Evolutionary conservation across 2,797 vertebrate species (phyloP).

Genomic region (Peromyscus attwateri): DNA sequence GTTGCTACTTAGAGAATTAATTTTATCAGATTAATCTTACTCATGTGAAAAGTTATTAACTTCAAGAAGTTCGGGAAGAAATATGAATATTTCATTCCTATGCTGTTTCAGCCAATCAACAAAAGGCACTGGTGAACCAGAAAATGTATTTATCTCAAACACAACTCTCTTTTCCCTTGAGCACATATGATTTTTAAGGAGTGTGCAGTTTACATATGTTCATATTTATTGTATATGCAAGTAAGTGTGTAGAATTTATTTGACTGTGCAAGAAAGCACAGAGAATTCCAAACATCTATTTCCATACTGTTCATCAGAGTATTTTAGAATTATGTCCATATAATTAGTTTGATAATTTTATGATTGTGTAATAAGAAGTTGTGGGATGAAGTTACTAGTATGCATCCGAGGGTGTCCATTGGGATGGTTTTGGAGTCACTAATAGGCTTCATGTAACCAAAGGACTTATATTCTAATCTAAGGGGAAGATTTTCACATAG

Average conservation of each 20-base stretch:
- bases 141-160: slow-evolving; percentile 15
- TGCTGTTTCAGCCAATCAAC: not conserved
- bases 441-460: not conserved
- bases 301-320: not conserved
- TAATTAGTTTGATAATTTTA: not conserved
- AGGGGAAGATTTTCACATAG: not conserved
- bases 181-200: not conserved
- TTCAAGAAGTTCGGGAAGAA: slow-evolving; percentile 38
- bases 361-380: not conserved
- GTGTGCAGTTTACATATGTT: not conserved
- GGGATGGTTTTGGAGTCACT: not conserved
- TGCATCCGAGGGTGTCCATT: not conserved
- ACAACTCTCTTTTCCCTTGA: not conserved
- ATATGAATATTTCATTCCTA: not conserved
- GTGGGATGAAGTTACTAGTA: not conserved
- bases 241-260: not conserved
- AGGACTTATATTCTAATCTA: not conserved
- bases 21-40: slow-evolving; percentile 20
- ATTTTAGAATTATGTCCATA: not conserved
- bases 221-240: not conserved
- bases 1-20: not conserved
- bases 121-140: not conserved
- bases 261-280: not conserved
- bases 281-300: not conserved
- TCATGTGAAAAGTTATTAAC: slow-evolving; percentile 30